Evolutionary conservation across 2,113 vertebrate genomes (phyloP), one percentile per base, ranked within the genome.

Genomic region (Amphilophus citrinellus): DNA sequence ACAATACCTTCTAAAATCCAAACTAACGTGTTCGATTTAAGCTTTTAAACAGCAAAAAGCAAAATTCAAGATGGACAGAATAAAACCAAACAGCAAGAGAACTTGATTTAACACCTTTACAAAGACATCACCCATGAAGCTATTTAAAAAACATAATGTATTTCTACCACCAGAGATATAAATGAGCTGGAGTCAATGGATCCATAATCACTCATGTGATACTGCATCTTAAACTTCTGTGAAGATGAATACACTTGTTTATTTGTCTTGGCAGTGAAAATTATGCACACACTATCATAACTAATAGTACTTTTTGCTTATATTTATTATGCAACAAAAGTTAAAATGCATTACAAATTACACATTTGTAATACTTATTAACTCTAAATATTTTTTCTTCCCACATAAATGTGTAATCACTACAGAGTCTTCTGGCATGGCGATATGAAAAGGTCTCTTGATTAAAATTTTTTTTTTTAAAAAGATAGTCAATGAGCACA

Each of bases 221-320:
- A 2, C 42, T 71, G 42, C 65, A 71, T 71, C 47, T 50, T 71
- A 71, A 47, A 27, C 22, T n/a, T 83, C 39, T 61, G 62, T 78
- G 22, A 84, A 80, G 58, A 63, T 61, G 24, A 83, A 82, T 85
- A 15, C 20, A 56, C 37, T 44, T 32, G 22, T 39, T 57, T 65
- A 65, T 57, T 66, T 71, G 65, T 30, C 65, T 30, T 71, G 65
- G 24, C 65, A 71, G 47, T 50, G 42, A 20, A 50, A 30, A 71
- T 71, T 50, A 50, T 24, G 47, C 1, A 71, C 1, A 0, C 27
- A 30, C 15, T 30, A 11, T 71, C 15, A 71, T 50, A 71, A 71
- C 65, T 50, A 17, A 50, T 50, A 47, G 42, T 8, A 68, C 47
- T 50, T 50, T 71, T 50, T 71, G 65, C 27, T 42, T 30, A 17